These are phyloP conservation scores for Drosophila macrothrix DNA, from an alignment of 2,888 invertebrate species.

Conservation along the genomic window DNA sequence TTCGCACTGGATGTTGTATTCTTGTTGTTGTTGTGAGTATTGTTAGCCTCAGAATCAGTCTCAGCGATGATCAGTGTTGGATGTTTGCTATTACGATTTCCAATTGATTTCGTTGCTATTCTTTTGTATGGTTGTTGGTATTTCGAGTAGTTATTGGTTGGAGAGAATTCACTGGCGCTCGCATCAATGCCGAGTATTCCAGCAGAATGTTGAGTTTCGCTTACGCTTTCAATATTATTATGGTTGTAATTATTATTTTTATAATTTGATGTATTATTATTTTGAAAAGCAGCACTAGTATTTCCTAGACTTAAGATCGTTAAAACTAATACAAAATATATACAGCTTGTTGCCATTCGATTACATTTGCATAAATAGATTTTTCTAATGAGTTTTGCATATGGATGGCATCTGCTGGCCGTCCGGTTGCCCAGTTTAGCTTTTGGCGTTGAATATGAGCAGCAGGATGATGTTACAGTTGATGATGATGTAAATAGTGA, in stretches of 20 bases:
- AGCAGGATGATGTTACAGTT: constrained; percentile 17
- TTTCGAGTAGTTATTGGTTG: constrained; percentile 41
- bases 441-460: constrained; percentile 9
- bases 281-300: constrained; percentile 61
- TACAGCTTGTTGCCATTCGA: constrained; percentile 76
- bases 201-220: constrained; percentile 46
- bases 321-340: constrained; percentile 80
- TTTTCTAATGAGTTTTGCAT: constrained; percentile 60
- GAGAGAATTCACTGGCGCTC: constrained; percentile 36
- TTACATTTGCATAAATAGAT: constrained; percentile 69
- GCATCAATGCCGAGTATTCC: constrained; percentile 44
- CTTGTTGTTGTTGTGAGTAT: constrained; percentile 43
- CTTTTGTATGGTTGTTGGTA: constrained; percentile 30
- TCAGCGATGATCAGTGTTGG: constrained; percentile 37
- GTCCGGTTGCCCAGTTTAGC: constrained; percentile 20
- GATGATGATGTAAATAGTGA: constrained; percentile 12
- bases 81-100: constrained; percentile 9
- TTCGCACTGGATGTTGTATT: constrained; percentile 35
- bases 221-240: constrained; percentile 37
- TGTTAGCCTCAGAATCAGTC: constrained; percentile 54
- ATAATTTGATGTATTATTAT: constrained; percentile 30
- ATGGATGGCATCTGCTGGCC: constrained; percentile 49
- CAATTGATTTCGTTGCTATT: constrained; percentile 18
- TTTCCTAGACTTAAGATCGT: constrained; percentile 61
- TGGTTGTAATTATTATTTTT: constrained; percentile 19